phyloP scores from a whole-genome alignment of 2,888 invertebrate species.

The Dynastes maya region DNA sequence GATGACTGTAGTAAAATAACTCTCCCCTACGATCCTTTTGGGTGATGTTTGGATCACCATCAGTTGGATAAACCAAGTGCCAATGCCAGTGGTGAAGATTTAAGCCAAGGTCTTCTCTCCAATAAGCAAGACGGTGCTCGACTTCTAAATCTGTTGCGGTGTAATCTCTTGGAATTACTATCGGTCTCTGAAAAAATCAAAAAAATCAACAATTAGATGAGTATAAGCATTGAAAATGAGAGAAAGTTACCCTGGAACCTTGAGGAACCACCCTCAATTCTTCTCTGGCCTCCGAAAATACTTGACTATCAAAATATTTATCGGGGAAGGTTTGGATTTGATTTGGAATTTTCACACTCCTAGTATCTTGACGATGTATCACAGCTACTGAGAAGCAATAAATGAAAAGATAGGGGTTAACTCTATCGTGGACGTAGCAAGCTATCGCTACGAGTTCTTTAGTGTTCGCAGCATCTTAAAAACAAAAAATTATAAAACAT shows the following conservation, averaged over 20 bases:
- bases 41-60: slow-evolving; percentile 76
- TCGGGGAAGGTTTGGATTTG: slow-evolving; percentile 87
- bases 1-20: slow-evolving; percentile 87
- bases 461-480: slow-evolving; percentile 77
- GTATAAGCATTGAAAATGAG: neutral
- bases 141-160: slow-evolving; percentile 83
- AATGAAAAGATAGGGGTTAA: slow-evolving; percentile 87
- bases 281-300: slow-evolving; percentile 81
- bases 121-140: slow-evolving; percentile 88
- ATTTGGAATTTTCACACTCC: slow-evolving; percentile 80
- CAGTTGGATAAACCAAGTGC: slow-evolving; percentile 90
- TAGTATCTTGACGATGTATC: slow-evolving; percentile 82
- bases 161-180: slow-evolving; percentile 82
- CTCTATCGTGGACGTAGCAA: slow-evolving; percentile 80
- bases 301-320: slow-evolving; percentile 84
- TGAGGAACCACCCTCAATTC: slow-evolving; percentile 77
- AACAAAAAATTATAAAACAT: slow-evolving; percentile 26
- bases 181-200: slow-evolving; percentile 72
- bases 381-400: slow-evolving; percentile 85
- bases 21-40: slow-evolving; percentile 85
- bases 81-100: slow-evolving; percentile 95
- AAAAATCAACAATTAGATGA: neutral
- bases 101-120: slow-evolving; percentile 88
- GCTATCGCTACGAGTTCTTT: slow-evolving; percentile 82
- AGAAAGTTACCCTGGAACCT: slow-evolving; percentile 67